Base-by-base conservation (phyloP, 1,140 invertebrate species). In the Psilanteris sp. region DNA sequence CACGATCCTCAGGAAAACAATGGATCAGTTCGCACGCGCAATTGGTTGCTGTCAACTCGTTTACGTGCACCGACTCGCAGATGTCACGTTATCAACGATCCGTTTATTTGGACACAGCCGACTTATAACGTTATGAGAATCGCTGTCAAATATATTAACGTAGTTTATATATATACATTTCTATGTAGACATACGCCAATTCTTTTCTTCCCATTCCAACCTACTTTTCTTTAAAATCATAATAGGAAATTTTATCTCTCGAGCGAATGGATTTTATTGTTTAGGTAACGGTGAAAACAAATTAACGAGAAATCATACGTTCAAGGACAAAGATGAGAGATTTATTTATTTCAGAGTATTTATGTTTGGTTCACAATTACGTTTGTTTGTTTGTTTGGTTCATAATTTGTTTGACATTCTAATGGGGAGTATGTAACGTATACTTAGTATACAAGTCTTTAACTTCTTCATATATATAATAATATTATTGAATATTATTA, bases 11-110 rank as follows among this genome's bases (percentile, higher is more conserved):
- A 16, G 11, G 20, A 32, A 4, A 72, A 72, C 57, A 72, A 72
- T 57, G 29, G 31, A 72, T 72, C 13, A 26, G 46, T 72, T 72
- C 67, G 26, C 67, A 72, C 67, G 57, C 1, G 24, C 48, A 62
- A 72, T 62, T 62, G 37, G 57, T 9, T 55, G 24, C 39, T 39
- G 66, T 44, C 34, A 31, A 10, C 22, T 1, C 2, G 50, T 32
- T 68, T 11, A 34, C 24, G 52, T 22, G 10, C 13, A 11, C 13
- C 22, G 9, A 20, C 13, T 22, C 24, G 32, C 15, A 29, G 31
- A n/a, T 43, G 32, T 48, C 50, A 36, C 20, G 29, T 37, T 59
- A 59, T 43, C 64, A 70, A 52, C 29, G 14, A 41, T 37, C 31
- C 41, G 41, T 31, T 67, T 57, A 67, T 46, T 67, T 67, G 34